These are phyloP conservation scores for Ptychobarbus kaznakovi DNA, from an alignment of 2,797 vertebrate species.

Conservation along the genomic window DNA sequence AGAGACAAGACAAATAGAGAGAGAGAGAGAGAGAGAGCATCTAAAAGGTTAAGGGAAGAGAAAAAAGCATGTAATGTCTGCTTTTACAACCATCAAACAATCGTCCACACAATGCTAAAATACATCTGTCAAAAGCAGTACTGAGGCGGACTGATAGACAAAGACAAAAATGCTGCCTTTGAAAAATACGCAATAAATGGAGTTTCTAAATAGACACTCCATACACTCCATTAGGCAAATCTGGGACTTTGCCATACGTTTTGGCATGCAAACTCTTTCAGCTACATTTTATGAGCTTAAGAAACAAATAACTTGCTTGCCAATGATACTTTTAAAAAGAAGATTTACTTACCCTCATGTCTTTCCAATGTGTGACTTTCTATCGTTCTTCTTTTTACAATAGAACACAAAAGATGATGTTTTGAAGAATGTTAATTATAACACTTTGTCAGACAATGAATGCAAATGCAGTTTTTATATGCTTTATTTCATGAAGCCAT, in stretches of 20 bases:
- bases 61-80: conserved; percentile 41
- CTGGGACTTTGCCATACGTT: conserved; percentile 2
- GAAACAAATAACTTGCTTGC: conserved; percentile 13
- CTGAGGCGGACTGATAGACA: background rate
- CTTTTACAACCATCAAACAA: conserved; percentile 39
- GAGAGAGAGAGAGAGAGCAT: background rate
- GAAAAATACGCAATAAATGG: background rate
- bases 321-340: conserved; percentile 12
- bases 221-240: conserved; percentile 27
- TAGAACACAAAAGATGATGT: background rate
- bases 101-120: conserved; percentile 31
- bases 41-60: conserved; percentile 28
- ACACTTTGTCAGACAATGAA: background rate
- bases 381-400: background rate
- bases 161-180: background rate
- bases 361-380: background rate
- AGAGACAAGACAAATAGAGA: conserved; percentile 29
- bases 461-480: background rate
- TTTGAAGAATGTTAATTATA: background rate
- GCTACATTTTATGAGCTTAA: background rate
- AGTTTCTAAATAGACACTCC: background rate
- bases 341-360: background rate
- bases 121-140: conserved; percentile 7
- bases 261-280: background rate
- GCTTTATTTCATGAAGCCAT: background rate